A percentile compares a stretch with the other conserved stretches of the same genome.
Conservation (phyloP, 2,888 invertebrate genomes). For the Sceliomorpha sp. region DNA sequence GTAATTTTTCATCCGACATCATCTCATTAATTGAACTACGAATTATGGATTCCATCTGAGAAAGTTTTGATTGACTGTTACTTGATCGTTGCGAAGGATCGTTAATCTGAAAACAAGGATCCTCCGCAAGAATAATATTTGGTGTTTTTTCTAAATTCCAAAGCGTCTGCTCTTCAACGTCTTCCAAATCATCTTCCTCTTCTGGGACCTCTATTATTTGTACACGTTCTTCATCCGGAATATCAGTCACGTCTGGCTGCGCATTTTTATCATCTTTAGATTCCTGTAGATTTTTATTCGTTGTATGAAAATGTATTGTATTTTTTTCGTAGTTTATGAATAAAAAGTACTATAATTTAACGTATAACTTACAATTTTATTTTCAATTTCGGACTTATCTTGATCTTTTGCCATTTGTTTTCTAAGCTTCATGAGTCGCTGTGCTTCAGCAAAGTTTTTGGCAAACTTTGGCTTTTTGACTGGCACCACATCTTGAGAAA, state of each 20-base stretch:
- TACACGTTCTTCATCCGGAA: constrained; percentile 77
- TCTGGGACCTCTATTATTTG: constrained; percentile 76
- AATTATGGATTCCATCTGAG: constrained; percentile 70
- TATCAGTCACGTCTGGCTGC: constrained; percentile 60
- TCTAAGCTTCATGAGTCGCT: constrained; percentile 85
- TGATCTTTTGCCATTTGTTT: constrained; percentile 84
- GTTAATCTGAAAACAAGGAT: constrained; percentile 41
- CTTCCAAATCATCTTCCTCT: constrained; percentile 74
- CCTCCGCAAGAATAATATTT: constrained; percentile 66
- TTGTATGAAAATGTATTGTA: neutral
- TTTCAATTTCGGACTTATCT: constrained; percentile 66
- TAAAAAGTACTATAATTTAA: neutral
- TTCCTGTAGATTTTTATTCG: constrained; percentile 20
- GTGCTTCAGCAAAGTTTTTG: constrained; percentile 85
- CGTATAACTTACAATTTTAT: neutral
- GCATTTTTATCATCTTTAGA: constrained; percentile 34
- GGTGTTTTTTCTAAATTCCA: constrained; percentile 71
- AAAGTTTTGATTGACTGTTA: constrained; percentile 63
- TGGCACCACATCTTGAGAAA: constrained; percentile 4
- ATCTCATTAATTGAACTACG: constrained; percentile 68
- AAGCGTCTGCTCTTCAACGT: constrained; percentile 68
- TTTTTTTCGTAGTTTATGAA: neutral
- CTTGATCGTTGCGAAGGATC: constrained; percentile 42
- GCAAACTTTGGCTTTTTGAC: constrained; percentile 86
- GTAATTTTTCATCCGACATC: constrained; percentile 62